Conservation (phyloP, 2,797 vertebrate species). For the Aphelocoma californica region DNA sequence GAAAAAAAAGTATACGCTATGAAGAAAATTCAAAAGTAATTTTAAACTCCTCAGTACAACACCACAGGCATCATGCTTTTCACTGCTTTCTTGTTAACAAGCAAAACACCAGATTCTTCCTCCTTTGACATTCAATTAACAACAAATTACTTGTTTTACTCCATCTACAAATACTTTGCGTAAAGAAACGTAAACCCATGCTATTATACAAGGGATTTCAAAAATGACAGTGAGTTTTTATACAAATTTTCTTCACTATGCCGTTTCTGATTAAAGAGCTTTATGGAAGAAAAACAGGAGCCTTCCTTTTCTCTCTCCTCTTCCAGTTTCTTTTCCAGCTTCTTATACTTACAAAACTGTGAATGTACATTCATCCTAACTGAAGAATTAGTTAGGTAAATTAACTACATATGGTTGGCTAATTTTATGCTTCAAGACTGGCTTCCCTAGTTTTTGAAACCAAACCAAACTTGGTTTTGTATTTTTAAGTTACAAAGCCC, state of each 20-base stretch:
- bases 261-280: background rate
- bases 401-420: background rate
- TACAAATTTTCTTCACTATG: background rate
- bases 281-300: background rate
- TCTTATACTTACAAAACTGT: background rate
- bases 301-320: background rate
- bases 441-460: background rate
- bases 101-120: background rate
- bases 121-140: background rate
- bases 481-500: background rate
- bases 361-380: background rate
- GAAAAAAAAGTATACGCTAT: background rate
- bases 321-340: background rate
- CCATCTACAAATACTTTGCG: background rate
- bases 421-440: background rate
- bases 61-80: accelerated
- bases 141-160: background rate
- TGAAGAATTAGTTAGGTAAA: background rate
- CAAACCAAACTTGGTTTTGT: background rate
- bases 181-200: background rate
- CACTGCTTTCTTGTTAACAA: background rate
- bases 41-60: background rate
- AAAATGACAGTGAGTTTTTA: background rate
- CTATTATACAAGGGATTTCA: background rate
- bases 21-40: background rate